phyloP scores from a whole-genome alignment of 2,888 invertebrate genomes.

The Chironomus tentans region DNA sequence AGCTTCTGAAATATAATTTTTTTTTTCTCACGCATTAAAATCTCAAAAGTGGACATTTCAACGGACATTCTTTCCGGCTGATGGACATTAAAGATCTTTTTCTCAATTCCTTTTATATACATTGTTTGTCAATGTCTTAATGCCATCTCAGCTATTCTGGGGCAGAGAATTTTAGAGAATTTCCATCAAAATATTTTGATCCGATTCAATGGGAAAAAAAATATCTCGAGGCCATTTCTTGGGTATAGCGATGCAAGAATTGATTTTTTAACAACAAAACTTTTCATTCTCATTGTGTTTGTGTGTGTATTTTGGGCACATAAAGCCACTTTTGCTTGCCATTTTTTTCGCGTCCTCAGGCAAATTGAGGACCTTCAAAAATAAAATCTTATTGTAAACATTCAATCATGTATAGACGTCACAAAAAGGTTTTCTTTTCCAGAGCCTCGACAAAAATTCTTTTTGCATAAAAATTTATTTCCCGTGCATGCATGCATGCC shows the following conservation, averaged over 20 bases:
- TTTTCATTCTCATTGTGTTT: too few relatives aligned
- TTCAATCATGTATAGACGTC: too few relatives aligned
- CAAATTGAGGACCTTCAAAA: too few relatives aligned
- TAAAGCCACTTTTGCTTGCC: too few relatives aligned
- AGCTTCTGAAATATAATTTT: background rate
- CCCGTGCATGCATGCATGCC: background rate
- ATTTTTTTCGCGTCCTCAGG: too few relatives aligned
- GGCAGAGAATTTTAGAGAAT: background rate
- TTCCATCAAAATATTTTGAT: conserved; percentile 22
- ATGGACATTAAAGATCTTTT: background rate
- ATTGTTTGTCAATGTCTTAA: too few relatives aligned
- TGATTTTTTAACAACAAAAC: background rate
- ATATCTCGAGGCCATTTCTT: background rate
- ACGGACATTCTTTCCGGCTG: conserved; percentile 15
- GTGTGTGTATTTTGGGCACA: too few relatives aligned
- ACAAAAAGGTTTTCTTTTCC: too few relatives aligned
- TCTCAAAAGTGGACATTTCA: background rate
- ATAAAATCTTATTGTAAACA: too few relatives aligned
- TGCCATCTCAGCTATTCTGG: too few relatives aligned
- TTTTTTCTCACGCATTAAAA: conserved; percentile 19
- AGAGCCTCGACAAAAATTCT: background rate
- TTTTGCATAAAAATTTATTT: too few relatives aligned
- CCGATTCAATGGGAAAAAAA: background rate
- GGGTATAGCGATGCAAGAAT: background rate
- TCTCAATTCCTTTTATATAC: background rate